Conservation (phyloP, 2,888 invertebrate species). For the Xanthorhoe designata region DNA sequence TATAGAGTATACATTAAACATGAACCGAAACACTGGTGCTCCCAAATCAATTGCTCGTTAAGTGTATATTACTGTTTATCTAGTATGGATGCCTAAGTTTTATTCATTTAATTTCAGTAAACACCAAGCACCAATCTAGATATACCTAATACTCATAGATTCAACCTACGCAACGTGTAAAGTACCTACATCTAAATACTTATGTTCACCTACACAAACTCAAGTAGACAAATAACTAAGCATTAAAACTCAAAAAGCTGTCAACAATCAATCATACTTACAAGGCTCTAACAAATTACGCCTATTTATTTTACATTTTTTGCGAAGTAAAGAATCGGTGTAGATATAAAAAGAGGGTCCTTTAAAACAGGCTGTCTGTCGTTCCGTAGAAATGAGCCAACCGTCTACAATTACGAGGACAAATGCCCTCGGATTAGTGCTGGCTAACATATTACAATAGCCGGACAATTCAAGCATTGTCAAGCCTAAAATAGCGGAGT, state of each 20-base stretch:
- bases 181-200: slow-evolving; percentile 13
- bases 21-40: too few species aligned
- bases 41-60: too few species aligned
- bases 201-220: not conserved
- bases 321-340: slow-evolving; percentile 31
- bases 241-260: slow-evolving; percentile 23
- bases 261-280: slow-evolving; percentile 33
- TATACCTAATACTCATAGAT: too few species aligned
- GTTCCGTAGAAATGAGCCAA: slow-evolving; percentile 51
- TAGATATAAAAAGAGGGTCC: slow-evolving; percentile 49
- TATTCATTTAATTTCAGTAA: too few species aligned
- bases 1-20: too few species aligned
- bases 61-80: too few species aligned
- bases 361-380: slow-evolving; percentile 56
- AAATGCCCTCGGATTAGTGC: slow-evolving; percentile 49
- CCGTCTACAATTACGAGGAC: slow-evolving; percentile 60
- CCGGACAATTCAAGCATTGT: slow-evolving; percentile 10
- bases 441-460: not conserved
- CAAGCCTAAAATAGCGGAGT: too few species aligned
- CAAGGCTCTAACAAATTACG: slow-evolving; percentile 29
- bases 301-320: slow-evolving; percentile 38
- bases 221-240: slow-evolving; percentile 19
- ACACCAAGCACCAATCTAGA: too few species aligned
- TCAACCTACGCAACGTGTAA: not conserved
- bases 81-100: too few species aligned